Percentiles rank a stretch among this genome's conserved stretches.
Evolutionary conservation across 2,113 vertebrate genomes (phyloP).

Genomic region (Crotalus viridis): DNA sequence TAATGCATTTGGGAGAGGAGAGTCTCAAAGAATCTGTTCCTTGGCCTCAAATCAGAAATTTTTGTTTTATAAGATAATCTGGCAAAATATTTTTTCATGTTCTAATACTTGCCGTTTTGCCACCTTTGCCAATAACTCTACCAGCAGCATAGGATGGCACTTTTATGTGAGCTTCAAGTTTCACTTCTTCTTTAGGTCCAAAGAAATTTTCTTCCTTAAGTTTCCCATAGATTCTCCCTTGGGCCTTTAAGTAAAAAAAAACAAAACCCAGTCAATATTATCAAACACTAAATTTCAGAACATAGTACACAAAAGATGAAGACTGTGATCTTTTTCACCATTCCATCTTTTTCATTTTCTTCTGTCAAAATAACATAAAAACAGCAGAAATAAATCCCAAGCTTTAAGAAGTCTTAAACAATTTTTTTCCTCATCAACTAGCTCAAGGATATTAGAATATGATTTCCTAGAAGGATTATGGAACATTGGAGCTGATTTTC

Average conservation of each 20-base stretch:
- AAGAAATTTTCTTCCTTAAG: conserved; percentile 99
- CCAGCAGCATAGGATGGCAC: conserved; percentile 96
- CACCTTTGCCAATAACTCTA: conserved; percentile 97
- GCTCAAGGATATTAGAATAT: neutral
- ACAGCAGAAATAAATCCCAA: neutral
- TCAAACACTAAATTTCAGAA: neutral
- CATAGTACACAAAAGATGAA: neutral
- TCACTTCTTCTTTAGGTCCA: conserved; percentile 97
- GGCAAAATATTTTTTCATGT: conserved; percentile 17
- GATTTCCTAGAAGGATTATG: neutral
- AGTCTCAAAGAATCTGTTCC: neutral
- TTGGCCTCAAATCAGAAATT: neutral
- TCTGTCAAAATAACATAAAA: neutral
- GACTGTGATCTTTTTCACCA: neutral
- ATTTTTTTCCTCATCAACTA: neutral
- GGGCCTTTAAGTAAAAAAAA: conserved; percentile 76
- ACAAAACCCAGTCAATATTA: neutral
- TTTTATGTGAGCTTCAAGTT: conserved; percentile 97
- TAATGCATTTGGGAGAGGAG: neutral
- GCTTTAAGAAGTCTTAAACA: neutral
- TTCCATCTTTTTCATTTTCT: neutral
- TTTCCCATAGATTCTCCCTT: conserved; percentile 92
- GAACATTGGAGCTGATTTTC: neutral
- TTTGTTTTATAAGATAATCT: conserved; percentile 3
- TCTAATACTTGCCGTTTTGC: conserved; percentile 89